These are phyloP conservation scores for Crotalus horridus DNA, from an alignment of 2,113 vertebrate genomes.

Conservation along the genomic window DNA sequence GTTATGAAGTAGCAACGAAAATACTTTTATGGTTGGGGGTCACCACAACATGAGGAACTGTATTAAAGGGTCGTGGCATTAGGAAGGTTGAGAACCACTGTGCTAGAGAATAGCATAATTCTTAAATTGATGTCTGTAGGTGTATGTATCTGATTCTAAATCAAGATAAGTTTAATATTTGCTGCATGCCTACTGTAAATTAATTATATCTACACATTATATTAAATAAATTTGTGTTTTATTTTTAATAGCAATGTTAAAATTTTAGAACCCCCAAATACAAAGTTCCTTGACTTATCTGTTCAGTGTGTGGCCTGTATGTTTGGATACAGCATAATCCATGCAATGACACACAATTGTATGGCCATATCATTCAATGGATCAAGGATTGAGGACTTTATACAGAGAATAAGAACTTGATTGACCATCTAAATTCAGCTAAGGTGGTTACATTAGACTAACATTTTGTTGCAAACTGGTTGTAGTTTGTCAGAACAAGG, in stretches of 20 bases:
- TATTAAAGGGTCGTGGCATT: no score
- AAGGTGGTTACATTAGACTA: background rate
- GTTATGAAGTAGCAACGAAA: no score
- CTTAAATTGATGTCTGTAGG: background rate
- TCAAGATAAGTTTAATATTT: background rate
- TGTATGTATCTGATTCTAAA: background rate
- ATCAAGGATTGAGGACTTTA: background rate
- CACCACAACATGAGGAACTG: no score
- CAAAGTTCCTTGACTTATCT: background rate
- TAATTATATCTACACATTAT: background rate
- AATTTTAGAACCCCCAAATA: background rate
- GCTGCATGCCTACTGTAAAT: background rate
- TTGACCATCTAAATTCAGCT: background rate
- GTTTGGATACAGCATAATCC: background rate
- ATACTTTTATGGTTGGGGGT: no score
- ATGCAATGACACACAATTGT: background rate
- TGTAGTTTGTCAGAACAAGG: background rate
- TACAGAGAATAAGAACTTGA: background rate
- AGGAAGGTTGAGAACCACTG: background rate
- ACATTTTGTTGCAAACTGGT: background rate
- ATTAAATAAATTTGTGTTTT: background rate
- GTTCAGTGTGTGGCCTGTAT: background rate
- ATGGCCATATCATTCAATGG: background rate
- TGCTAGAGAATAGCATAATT: background rate
- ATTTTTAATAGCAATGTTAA: background rate